Base-by-base conservation (phyloP, 2,113 vertebrate genomes). In the Paralichthys olivaceus region DNA sequence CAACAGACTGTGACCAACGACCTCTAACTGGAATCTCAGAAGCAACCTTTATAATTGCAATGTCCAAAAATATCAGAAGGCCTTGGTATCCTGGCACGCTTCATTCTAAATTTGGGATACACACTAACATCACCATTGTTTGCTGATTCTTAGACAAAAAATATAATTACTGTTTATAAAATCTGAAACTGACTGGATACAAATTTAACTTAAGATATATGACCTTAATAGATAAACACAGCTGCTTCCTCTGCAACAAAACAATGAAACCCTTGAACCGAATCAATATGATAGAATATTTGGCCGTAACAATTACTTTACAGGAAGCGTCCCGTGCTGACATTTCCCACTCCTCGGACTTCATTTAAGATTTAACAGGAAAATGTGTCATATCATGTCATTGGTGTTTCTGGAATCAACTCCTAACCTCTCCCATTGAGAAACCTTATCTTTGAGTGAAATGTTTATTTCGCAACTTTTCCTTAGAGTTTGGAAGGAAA, bases 261-360 rank as follows among this genome's bases (percentile, higher is more conserved):
- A 55, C 69, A 80, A 77, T 76, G 4, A 79, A 64, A 82, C 62
- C 80, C 77, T 81, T 84, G 78, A 81, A 73, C 49, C 54, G 26
- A 77, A 47, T 45, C 28, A 79, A 56, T 70, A 60, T 79, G 60
- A 77, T 58, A 54, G 19, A 74, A 66, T 73, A 69, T 60, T 59
- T 56, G 22, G 7, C 25, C 13, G 19, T 9, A 58, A 64, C 23
- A 49, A 84, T 79, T 78, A 75, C 63, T 22, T 20, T 77, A 71
- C 69, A 80, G 90, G 91, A 94, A 89, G 54, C 67, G 67, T 22
- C 77, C 82, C 54, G 65, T 63, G 64, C 75, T 77, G 79, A 77
- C 71, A 79, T 73, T 86, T 81, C 59, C 75, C 59, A 69, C 0
- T 22, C 66, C 63, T 51, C 20, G 7, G 13, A 12, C 47, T 84